Evolutionary conservation across 1,140 invertebrate genomes (phyloP).

Genomic region (Physella acuta): DNA sequence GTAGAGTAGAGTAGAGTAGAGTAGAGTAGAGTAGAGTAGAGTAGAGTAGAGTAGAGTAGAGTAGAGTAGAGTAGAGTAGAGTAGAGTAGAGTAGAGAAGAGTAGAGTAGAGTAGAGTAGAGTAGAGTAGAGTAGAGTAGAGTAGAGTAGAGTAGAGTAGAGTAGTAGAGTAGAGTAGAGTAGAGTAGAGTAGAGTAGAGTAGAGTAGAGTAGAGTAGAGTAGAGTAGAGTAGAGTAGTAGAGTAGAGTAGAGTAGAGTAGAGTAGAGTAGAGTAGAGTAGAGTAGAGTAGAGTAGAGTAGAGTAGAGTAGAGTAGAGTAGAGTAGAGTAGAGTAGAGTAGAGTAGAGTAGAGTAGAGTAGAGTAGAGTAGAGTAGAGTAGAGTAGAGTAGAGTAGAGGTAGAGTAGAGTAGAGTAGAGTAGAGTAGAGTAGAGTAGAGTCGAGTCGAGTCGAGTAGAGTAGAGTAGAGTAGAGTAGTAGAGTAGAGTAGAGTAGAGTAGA

Average conservation of each 20-base stretch:
- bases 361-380: neutral
- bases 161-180: neutral
- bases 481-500: conserved; percentile 4
- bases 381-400: neutral
- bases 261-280: neutral
- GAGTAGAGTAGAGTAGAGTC: neutral
- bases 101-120: neutral
- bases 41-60: neutral
- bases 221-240: conserved; percentile 1
- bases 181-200: too few relatives aligned
- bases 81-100: neutral
- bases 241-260: neutral
- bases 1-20: too few relatives aligned
- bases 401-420: neutral
- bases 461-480: conserved; percentile 3
- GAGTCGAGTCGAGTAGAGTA: neutral
- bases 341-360: neutral
- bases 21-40: too few relatives aligned
- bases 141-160: neutral
- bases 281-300: neutral
- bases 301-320: neutral
- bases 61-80: neutral
- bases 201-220: neutral
- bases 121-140: conserved; percentile 1
- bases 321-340: neutral